phyloP scores from a whole-genome alignment of 2,113 vertebrate genomes.

The Aegotheles bennettii region DNA sequence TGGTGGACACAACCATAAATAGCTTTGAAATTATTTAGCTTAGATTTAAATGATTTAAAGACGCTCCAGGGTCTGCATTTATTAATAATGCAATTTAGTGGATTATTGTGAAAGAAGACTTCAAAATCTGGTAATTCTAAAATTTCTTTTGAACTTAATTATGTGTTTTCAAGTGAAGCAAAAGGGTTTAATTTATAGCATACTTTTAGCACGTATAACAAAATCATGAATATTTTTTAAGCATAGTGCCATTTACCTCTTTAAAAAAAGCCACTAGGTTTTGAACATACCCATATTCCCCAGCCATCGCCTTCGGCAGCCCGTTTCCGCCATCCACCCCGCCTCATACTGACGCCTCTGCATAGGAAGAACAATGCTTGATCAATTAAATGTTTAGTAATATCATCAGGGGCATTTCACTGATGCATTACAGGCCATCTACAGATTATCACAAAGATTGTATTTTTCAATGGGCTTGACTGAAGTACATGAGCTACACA shows the following conservation, averaged over 20 bases:
- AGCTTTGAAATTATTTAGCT: not conserved
- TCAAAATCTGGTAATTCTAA: not conserved
- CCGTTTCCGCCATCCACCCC: constrained; percentile 92
- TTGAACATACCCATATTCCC: constrained; percentile 83
- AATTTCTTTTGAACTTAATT: not conserved
- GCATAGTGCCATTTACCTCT: not conserved
- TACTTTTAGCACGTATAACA: not conserved
- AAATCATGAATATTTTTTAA: not conserved
- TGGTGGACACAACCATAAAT: not conserved
- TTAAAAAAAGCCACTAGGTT: not conserved
- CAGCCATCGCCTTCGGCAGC: constrained; percentile 87
- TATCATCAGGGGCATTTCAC: not conserved
- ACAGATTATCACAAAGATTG: not conserved
- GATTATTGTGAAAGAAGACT: not conserved
- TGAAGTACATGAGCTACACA: not conserved
- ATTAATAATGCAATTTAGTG: not conserved
- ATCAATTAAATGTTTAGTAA: not conserved
- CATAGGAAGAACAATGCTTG: constrained; percentile 5
- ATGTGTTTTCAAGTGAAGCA: not conserved
- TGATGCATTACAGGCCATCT: not conserved
- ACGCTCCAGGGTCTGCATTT: not conserved
- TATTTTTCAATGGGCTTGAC: not conserved
- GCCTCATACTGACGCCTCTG: constrained; percentile 92
- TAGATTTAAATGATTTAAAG: not conserved
- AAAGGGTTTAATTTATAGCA: not conserved